Conservation (phyloP, 1,140 invertebrate genomes). For the Eriosoma lanigerum region DNA sequence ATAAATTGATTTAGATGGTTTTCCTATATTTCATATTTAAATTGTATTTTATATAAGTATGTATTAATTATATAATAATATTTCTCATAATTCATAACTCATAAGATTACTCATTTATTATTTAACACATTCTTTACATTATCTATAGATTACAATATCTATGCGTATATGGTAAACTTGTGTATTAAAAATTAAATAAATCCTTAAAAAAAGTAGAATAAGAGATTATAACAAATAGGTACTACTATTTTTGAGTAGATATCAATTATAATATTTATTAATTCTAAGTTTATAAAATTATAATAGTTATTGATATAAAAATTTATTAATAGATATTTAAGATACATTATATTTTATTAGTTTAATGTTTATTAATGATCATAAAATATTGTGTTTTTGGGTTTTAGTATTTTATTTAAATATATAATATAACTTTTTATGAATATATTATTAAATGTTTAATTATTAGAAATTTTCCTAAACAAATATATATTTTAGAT, state of each 20-base stretch:
- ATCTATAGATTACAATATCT: neutral
- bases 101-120: neutral
- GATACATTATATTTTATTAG: too few species aligned
- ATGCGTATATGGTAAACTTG: neutral
- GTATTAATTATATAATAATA: neutral
- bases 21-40: neutral
- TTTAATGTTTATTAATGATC: too few species aligned
- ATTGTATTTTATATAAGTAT: neutral
- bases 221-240: neutral
- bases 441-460: too few species aligned
- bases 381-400: too few species aligned
- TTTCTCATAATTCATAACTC: neutral
- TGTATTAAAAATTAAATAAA: neutral
- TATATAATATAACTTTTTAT: too few species aligned
- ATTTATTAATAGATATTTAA: neutral
- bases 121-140: conserved; percentile 21
- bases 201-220: neutral
- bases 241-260: neutral
- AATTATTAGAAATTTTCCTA: too few species aligned
- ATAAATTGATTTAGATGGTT: neutral
- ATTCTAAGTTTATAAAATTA: neutral
- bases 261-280: neutral
- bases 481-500: too few species aligned
- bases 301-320: neutral
- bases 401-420: too few species aligned